phyloP scores from a whole-genome alignment of 2,888 invertebrate species.

The Ecdyonurus torrentis region DNA sequence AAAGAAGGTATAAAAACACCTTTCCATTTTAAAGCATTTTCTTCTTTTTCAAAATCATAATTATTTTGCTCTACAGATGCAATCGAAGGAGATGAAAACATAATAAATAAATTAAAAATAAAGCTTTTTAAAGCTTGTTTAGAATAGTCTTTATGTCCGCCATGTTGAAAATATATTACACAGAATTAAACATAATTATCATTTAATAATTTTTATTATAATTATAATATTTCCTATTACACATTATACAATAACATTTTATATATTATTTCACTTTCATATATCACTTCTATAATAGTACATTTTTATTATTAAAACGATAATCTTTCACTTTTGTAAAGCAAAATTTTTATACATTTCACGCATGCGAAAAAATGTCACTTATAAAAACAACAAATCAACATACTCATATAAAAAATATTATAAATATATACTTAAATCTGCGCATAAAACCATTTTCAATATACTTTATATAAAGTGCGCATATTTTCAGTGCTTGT shows the following conservation, averaged over 20 bases:
- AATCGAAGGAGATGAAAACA: constrained; percentile 16
- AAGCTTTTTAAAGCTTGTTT: too few relatives aligned
- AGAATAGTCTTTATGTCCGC: too few relatives aligned
- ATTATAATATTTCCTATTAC: neutral
- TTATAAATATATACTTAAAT: neutral
- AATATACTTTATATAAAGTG: too few relatives aligned
- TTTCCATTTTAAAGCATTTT: constrained; percentile 83
- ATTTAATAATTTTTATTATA: neutral
- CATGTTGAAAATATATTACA: neutral
- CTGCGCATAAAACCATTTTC: too few relatives aligned
- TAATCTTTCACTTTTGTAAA: too few relatives aligned
- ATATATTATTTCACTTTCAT: too few relatives aligned
- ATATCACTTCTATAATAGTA: too few relatives aligned
- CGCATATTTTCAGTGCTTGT: too few relatives aligned
- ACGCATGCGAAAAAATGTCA: neutral
- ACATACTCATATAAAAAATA: neutral
- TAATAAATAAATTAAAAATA: constrained; percentile 12
- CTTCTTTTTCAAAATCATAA: constrained; percentile 77
- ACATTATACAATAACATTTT: too few relatives aligned
- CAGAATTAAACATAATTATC: neutral
- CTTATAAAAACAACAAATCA: neutral
- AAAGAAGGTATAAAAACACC: constrained; percentile 75
- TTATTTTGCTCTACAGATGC: constrained; percentile 16
- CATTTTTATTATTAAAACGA: too few relatives aligned
- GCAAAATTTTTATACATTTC: too few relatives aligned